Conservation (phyloP, 2,888 invertebrate species). For the Pseudoips prasinana region DNA sequence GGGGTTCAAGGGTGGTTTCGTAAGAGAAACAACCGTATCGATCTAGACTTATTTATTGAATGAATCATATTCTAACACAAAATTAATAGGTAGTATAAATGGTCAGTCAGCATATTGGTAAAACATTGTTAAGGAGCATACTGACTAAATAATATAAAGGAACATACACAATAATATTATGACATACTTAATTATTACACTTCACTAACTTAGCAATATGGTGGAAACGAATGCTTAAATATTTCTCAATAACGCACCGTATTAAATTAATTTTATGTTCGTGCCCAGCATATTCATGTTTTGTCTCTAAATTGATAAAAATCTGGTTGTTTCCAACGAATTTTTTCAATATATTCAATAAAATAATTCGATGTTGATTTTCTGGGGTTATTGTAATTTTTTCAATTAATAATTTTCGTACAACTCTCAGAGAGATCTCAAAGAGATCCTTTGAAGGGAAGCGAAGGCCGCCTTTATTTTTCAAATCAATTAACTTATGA, state of each 20-base stretch:
- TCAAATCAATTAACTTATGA: constrained; percentile 4
- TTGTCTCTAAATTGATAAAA: not conserved
- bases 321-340: constrained; percentile 1
- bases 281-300: constrained; percentile 1
- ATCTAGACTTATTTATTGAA: too few relatives aligned
- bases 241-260: constrained; percentile 4
- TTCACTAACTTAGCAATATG: not conserved
- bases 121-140: too few relatives aligned
- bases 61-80: too few relatives aligned
- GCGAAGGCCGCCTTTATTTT: constrained; percentile 3
- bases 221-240: constrained; percentile 5
- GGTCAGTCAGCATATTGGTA: too few relatives aligned
- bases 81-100: too few relatives aligned
- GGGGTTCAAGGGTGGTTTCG: too few relatives aligned
- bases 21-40: too few relatives aligned
- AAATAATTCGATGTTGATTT: not conserved
- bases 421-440: constrained; percentile 1
- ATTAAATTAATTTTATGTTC: constrained; percentile 6
- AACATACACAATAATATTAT: too few relatives aligned
- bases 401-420: constrained; percentile 6
- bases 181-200: too few relatives aligned
- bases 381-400: not conserved
- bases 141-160: too few relatives aligned
- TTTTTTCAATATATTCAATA: not conserved
- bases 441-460: constrained; percentile 5